A percentile compares a stretch with the other conserved stretches of the same genome.
Conservation (phyloP, 2,797 vertebrate species). For the Epinephelus coioides region DNA sequence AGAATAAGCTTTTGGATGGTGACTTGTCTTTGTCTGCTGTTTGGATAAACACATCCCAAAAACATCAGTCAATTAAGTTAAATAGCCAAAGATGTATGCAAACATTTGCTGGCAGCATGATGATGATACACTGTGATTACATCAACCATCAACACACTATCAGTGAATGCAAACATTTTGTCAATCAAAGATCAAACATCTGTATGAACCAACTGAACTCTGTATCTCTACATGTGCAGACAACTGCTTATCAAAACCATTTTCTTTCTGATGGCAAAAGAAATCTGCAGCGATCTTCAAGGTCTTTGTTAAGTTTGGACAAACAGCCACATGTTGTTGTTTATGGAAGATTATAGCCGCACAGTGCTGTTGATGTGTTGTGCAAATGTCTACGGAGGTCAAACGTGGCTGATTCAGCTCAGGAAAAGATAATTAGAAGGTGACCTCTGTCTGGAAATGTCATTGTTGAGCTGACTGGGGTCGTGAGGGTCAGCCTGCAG, state of each 20-base stretch:
- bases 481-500: slow-evolving; percentile 29
- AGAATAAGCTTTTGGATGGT: neutral
- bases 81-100: slow-evolving; percentile 14
- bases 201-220: neutral
- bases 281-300: neutral
- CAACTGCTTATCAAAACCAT: neutral
- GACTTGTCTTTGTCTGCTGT: slow-evolving; percentile 3
- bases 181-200: neutral
- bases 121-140: slow-evolving; percentile 13
- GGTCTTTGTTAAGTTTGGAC: neutral
- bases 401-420: slow-evolving; percentile 11
- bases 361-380: neutral
- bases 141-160: slow-evolving; percentile 4
- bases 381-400: slow-evolving; percentile 4
- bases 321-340: neutral
- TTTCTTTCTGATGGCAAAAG: neutral
- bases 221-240: neutral
- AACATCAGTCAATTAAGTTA: slow-evolving; percentile 9
- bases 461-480: slow-evolving; percentile 34
- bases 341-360: neutral
- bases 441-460: slow-evolving; percentile 27
- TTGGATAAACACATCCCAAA: neutral
- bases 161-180: slow-evolving; percentile 21
- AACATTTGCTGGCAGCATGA: slow-evolving; percentile 29
- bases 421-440: slow-evolving; percentile 18